Percentiles rank a stretch among this genome's conserved stretches.
Evolutionary conservation across 2,113 vertebrate genomes (phyloP).

Genomic region (Pedionomus torquatus): DNA sequence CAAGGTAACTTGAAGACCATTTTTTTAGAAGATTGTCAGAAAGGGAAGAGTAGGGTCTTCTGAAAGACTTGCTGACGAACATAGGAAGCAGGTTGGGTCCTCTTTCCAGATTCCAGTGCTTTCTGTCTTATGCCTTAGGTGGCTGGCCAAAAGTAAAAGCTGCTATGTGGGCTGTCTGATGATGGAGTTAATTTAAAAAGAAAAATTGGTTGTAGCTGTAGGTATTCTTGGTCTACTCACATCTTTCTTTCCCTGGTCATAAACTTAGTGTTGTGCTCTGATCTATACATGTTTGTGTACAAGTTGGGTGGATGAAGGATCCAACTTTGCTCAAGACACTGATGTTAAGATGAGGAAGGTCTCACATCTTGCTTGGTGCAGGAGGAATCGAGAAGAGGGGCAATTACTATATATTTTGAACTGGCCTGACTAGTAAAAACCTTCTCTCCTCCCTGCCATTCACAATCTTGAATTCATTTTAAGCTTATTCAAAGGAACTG

Average conservation of each 20-base stretch:
- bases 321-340: background rate
- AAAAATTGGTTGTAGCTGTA: background rate
- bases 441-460: background rate
- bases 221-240: background rate
- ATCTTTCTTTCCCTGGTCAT: background rate
- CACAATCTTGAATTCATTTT: background rate
- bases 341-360: background rate
- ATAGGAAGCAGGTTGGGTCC: background rate
- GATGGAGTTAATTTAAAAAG: background rate
- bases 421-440: background rate
- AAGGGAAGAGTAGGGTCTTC: background rate
- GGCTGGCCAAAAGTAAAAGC: background rate
- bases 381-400: background rate
- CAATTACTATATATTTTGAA: background rate
- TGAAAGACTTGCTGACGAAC: background rate
- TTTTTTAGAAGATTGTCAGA: background rate
- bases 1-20: background rate
- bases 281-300: background rate
- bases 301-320: background rate
- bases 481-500: background rate
- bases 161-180: background rate
- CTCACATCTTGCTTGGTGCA: background rate
- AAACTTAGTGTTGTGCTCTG: background rate
- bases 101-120: background rate
- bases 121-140: background rate